phyloP scores from a whole-genome alignment of 2,113 vertebrate species.

The Catharus minimus region DNA sequence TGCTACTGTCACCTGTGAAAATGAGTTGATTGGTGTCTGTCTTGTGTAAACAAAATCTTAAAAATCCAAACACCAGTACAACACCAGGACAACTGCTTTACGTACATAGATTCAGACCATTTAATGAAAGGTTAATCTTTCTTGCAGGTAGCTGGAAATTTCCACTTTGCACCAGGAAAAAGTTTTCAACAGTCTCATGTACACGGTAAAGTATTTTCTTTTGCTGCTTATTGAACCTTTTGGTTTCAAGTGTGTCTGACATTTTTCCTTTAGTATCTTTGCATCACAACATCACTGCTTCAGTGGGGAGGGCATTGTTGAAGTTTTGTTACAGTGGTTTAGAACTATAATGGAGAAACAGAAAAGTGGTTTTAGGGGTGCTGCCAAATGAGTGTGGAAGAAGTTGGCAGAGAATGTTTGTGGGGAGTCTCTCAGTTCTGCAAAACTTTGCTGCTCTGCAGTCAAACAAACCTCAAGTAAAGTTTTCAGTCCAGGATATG shows the following conservation, averaged over 20 bases:
- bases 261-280: neutral
- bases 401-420: neutral
- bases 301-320: neutral
- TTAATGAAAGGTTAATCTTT: slow-evolving; percentile 20
- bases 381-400: neutral
- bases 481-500: neutral
- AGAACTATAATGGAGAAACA: neutral
- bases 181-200: slow-evolving; percentile 99
- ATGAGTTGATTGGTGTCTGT: neutral
- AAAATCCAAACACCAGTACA: neutral
- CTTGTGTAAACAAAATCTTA: neutral
- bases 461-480: neutral
- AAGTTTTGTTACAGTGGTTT: neutral
- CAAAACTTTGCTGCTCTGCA: neutral
- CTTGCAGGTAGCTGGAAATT: slow-evolving; percentile 94
- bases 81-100: neutral
- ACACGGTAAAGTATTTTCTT: slow-evolving; percentile 82
- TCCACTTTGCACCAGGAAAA: slow-evolving; percentile 98
- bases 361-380: neutral
- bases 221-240: neutral
- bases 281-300: neutral
- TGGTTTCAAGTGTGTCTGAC: neutral
- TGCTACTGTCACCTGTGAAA: neutral
- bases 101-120: neutral
- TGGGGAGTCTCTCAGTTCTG: neutral